Evolutionary conservation across 2,888 invertebrate genomes (phyloP), one percentile per base, ranked within the genome.

Genomic region (Drosophila mimetica): DNA sequence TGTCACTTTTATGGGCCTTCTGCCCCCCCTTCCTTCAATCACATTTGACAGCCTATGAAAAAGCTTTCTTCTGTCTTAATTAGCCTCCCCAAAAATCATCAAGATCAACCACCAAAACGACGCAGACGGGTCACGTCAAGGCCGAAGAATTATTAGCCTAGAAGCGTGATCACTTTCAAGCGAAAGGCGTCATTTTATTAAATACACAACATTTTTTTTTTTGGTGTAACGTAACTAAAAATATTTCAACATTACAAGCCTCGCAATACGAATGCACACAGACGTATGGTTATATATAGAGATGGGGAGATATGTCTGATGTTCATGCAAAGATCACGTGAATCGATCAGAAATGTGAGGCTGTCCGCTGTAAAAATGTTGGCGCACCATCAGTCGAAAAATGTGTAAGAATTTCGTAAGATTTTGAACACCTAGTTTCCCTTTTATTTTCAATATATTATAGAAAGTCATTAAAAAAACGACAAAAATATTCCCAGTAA

Each of bases 241-340:
- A 66, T 75, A 54, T 85, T 85, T 82, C 58, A 72, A 72, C 65
- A 82, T 67, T 54, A 54, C 57, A 67, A 54, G 52, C 41, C 16
- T 46, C 22, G 65, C 47, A 48, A 71, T 50, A 22, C 51, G 66
- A 44, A 71, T 59, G 76, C 44, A 66, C 61, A 57, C 41, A 69
- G 16, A 51, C 36, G 55, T 39, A 59, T 54, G 53, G 50, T 32
- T 59, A 42, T 57, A 55, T 47, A 71, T 50, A 64, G 20, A 11
- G 66, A 36, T 41, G 61, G 61, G 70, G 52, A 54, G 63, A 54
- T 30, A 41, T 54, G 53, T 48, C 37, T 6, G 39, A 34, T 71
- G 77, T 53, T 54, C 83, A 86, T 79, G 81, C 79, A 46, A 36
- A 14, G 44, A 64, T 74, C 83, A 86, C 83, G 85, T 84, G 83